Percentiles rank a stretch among this genome's conserved stretches.
Evolutionary conservation across 2,888 invertebrate genomes (phyloP).

Genomic region (Apamea epomidion): DNA sequence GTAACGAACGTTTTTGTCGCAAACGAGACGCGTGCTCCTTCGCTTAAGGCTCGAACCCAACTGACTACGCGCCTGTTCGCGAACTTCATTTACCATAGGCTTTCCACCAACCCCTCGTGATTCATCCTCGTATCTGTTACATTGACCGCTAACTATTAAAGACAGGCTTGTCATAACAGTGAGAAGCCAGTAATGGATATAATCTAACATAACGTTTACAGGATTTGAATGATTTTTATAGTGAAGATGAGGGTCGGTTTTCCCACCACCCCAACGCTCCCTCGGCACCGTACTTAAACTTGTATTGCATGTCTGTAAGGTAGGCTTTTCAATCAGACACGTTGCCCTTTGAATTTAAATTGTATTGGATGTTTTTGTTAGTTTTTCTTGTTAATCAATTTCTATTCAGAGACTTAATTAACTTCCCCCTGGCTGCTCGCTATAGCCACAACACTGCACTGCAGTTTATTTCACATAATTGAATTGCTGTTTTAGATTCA

Average conservation of each 20-base stretch:
- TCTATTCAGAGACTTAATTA: slow-evolving; percentile 73
- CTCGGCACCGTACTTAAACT: slow-evolving; percentile 77
- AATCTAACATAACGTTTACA: slow-evolving; percentile 4
- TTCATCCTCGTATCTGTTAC: slow-evolving; percentile 57
- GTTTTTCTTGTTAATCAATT: slow-evolving; percentile 65
- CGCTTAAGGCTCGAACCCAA: slow-evolving; percentile 69
- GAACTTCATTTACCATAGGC: slow-evolving; percentile 66
- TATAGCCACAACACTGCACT: slow-evolving; percentile 45
- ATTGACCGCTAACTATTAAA: slow-evolving; percentile 62
- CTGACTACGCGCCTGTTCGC: slow-evolving; percentile 67
- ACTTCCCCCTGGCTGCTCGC: slow-evolving; percentile 47
- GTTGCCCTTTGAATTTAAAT: slow-evolving; percentile 70
- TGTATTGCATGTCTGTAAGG: slow-evolving; percentile 85
- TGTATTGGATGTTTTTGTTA: slow-evolving; percentile 64
- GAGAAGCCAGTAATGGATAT: slow-evolving; percentile 65
- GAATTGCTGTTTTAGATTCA: slow-evolving; percentile 32
- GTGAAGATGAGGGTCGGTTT: slow-evolving; percentile 64
- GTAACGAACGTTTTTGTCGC: slow-evolving; percentile 69
- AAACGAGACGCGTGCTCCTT: slow-evolving; percentile 68
- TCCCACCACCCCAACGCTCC: slow-evolving; percentile 69
- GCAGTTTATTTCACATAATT: slow-evolving; percentile 54
- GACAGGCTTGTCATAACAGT: neutral
- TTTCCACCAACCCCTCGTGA: slow-evolving; percentile 47
- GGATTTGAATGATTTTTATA: slow-evolving; percentile 16
- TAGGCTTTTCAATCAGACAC: slow-evolving; percentile 84